phyloP scores from a whole-genome alignment of 2,113 vertebrate species.

The Cryptomyrus ogoouensis region DNA sequence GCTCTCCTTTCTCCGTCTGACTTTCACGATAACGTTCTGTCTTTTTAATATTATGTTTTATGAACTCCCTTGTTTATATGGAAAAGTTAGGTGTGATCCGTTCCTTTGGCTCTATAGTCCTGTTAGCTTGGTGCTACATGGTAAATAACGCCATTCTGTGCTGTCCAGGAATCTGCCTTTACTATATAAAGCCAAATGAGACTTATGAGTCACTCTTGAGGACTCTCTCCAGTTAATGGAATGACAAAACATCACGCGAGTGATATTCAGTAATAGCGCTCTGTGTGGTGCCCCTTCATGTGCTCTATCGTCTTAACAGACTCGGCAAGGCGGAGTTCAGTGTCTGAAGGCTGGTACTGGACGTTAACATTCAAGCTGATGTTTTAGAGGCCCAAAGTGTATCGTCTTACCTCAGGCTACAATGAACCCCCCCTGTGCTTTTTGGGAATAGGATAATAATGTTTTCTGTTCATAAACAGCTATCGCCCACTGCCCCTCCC shows the following conservation, averaged over 20 bases:
- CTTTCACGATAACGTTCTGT: background rate
- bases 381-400: background rate
- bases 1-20: background rate
- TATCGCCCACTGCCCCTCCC: background rate
- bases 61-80: background rate
- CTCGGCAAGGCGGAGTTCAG: background rate
- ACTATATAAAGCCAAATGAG: background rate
- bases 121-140: background rate
- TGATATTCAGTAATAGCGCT: background rate
- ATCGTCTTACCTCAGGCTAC: background rate
- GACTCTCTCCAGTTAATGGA: background rate
- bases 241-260: background rate
- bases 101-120: background rate
- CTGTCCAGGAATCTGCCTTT: background rate
- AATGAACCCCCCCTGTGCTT: background rate
- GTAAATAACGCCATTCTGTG: background rate
- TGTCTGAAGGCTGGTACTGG: background rate
- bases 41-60: background rate
- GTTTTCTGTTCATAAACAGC: background rate
- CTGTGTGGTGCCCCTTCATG: background rate
- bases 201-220: background rate
- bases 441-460: background rate
- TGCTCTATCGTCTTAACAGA: background rate
- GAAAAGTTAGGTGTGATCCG: background rate
- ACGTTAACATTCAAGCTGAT: background rate